phyloP scores from a whole-genome alignment of 2,113 vertebrate species.

The Cyprinus carpio region DNA sequence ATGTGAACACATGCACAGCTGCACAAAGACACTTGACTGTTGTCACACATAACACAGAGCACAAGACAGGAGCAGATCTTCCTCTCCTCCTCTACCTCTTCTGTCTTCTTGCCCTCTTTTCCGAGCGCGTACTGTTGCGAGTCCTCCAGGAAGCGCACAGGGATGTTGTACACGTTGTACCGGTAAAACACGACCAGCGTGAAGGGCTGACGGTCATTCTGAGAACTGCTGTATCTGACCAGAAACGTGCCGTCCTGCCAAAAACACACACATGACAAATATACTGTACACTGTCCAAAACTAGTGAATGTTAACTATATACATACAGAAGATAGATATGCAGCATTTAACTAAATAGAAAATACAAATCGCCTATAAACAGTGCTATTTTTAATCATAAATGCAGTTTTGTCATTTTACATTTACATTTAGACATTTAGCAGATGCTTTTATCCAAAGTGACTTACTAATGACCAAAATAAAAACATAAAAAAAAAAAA shows the following conservation, averaged over 20 bases:
- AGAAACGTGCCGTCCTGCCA: constrained; percentile 82
- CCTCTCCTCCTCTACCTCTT: constrained; percentile 74
- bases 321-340: neutral
- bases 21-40: neutral
- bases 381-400: neutral
- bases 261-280: neutral
- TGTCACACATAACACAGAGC: too few relatives aligned
- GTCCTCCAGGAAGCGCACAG: constrained; percentile 77
- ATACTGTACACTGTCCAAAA: neutral
- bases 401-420: too few relatives aligned
- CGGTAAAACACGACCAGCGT: constrained; percentile 83
- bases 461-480: too few relatives aligned
- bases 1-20: neutral
- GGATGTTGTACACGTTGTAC: constrained; percentile 86
- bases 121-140: constrained; percentile 76
- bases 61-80: too few relatives aligned
- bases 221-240: constrained; percentile 79
- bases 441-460: too few relatives aligned
- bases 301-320: neutral
- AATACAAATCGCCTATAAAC: neutral
- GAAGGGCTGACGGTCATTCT: constrained; percentile 76
- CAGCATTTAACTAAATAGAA: neutral
- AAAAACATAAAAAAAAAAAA: too few relatives aligned
- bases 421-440: neutral
- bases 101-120: constrained; percentile 79